Percentiles rank a stretch among this genome's conserved stretches.
phyloP scores from a whole-genome alignment of 2,113 vertebrate species.

The Oceanites oceanicus region DNA sequence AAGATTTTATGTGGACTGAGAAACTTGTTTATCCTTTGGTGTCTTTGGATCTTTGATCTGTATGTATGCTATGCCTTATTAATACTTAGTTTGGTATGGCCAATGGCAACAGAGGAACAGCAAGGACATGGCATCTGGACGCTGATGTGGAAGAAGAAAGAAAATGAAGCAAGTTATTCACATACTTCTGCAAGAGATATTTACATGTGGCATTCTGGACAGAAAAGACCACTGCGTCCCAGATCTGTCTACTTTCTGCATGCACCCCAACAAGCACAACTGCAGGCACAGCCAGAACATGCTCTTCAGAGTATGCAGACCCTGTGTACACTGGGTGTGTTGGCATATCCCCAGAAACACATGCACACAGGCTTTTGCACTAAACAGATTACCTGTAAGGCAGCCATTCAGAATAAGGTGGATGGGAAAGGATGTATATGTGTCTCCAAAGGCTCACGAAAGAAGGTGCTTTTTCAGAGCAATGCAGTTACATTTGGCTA shows the following conservation, averaged over 20 bases:
- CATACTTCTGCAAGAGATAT: not conserved
- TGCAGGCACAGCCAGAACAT: not conserved
- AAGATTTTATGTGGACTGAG: not conserved
- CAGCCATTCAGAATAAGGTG: not conserved
- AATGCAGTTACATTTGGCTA: not conserved
- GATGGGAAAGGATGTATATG: not conserved
- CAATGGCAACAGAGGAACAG: not conserved
- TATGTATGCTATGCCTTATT: not conserved
- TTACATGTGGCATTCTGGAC: not conserved
- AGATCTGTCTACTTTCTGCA: not conserved
- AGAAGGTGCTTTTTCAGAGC: not conserved
- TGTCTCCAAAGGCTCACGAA: not conserved
- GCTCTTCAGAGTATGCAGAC: not conserved
- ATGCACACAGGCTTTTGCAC: not conserved
- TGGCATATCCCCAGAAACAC: not conserved
- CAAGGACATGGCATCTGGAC: not conserved
- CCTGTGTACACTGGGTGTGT: not conserved
- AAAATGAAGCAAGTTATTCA: not conserved
- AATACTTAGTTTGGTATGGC: not conserved
- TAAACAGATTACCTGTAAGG: not conserved
- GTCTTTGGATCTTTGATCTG: not conserved
- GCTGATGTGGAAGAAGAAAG: not conserved
- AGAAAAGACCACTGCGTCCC: not conserved
- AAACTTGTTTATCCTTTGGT: not conserved
- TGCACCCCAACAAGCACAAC: not conserved